A percentile compares a stretch with the other conserved stretches of the same genome.
These are phyloP conservation scores for Papilio demoleus DNA, from an alignment of 2,888 invertebrate species.

Conservation along the genomic window DNA sequence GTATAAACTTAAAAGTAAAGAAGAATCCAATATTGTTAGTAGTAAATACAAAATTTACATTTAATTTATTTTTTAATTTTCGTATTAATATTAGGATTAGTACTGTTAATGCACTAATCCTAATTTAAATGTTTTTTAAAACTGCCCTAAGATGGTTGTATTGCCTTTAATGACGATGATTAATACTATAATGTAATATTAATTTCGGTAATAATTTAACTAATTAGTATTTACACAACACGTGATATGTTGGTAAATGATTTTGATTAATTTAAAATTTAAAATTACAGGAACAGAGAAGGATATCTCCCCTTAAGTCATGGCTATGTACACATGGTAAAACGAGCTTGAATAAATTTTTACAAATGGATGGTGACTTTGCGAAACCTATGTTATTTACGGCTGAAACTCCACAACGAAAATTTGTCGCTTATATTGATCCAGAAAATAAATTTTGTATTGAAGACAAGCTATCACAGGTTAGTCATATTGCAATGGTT, in stretches of 20 bases:
- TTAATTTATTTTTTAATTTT: too few relatives aligned
- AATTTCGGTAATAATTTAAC: too few relatives aligned
- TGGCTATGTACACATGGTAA: constrained; percentile 96
- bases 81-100: too few relatives aligned
- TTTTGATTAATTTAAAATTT: too few relatives aligned
- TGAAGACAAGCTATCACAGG: constrained; percentile 97
- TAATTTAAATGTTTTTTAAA: too few relatives aligned
- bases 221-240: too few relatives aligned
- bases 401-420: constrained; percentile 93
- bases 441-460: constrained; percentile 93
- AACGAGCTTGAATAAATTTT: constrained; percentile 92
- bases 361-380: constrained; percentile 85
- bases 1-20: constrained; percentile 90
- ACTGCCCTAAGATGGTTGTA: too few relatives aligned
- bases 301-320: constrained; percentile 93
- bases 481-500: constrained; percentile 59
- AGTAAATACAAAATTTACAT: too few relatives aligned
- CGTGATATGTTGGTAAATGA: too few relatives aligned
- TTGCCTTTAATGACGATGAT: too few relatives aligned
- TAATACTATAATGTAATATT: too few relatives aligned
- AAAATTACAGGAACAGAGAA: constrained; percentile 85
- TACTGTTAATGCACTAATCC: too few relatives aligned
- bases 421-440: constrained; percentile 97
- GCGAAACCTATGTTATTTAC: constrained; percentile 92
- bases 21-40: constrained; percentile 85